Evolutionary conservation across 2,797 vertebrate genomes (phyloP).

Genomic region (Aeoliscus strigatus): DNA sequence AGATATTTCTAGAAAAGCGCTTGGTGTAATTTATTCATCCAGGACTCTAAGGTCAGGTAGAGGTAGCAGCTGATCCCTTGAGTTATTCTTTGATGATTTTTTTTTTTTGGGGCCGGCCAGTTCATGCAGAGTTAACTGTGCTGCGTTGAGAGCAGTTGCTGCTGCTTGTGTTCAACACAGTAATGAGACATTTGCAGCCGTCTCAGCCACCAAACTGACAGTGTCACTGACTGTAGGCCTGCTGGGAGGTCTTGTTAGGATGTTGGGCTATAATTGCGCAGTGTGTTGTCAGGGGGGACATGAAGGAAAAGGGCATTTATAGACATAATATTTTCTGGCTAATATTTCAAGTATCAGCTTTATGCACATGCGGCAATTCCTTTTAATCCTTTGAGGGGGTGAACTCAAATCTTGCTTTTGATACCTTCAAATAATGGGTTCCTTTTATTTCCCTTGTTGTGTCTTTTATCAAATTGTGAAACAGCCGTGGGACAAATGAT

Average conservation of each 20-base stretch:
- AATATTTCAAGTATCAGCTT: constrained; percentile 8
- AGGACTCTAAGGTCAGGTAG: constrained; percentile 22
- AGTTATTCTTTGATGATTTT: constrained; percentile 52
- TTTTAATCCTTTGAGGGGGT: constrained; percentile 9
- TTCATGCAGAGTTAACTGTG: constrained; percentile 35
- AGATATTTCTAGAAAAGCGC: constrained; percentile 16
- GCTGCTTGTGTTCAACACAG: constrained; percentile 39
- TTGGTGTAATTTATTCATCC: constrained; percentile 49
- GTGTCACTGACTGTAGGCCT: constrained; percentile 53
- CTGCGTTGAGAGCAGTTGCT: constrained; percentile 24
- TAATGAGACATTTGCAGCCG: constrained; percentile 66
- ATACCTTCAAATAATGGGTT: constrained; percentile 22
- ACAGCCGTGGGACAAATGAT: constrained; percentile 45
- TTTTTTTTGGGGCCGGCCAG: constrained; percentile 33
- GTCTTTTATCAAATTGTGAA: constrained; percentile 23
- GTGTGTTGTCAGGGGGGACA: constrained; percentile 35
- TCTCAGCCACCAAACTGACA: constrained; percentile 56
- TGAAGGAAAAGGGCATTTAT: constrained; percentile 43
- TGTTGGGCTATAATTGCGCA: constrained; percentile 63
- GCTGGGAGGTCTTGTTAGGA: constrained; percentile 65
- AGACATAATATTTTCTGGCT: constrained; percentile 8
- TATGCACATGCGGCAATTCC: constrained; percentile 1
- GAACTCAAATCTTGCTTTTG: constrained; percentile 16
- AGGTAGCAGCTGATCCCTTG: constrained; percentile 36
- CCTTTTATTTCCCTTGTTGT: constrained; percentile 19